Base-by-base conservation (phyloP, 2,797 vertebrate genomes). In the Ptychadena robeensis region DNA sequence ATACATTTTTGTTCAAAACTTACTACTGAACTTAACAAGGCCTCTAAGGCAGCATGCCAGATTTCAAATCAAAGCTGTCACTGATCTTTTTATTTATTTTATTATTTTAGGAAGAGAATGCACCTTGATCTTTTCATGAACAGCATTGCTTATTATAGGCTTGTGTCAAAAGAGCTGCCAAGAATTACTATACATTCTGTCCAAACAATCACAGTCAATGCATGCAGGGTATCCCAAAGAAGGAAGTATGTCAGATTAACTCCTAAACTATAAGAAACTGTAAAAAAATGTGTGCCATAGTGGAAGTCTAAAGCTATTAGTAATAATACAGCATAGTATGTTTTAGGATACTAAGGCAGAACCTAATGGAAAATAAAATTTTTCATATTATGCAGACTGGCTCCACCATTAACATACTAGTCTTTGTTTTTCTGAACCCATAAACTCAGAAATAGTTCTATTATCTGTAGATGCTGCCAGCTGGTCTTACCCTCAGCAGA, bases 21-120 rank as follows among this genome's bases (percentile, higher is more conserved):
- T 78, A 83, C 66, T 77, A 65, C 73, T 53, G 44, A 82, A 77
- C 63, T 64, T 70, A 63, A 32, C 48, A 44, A 30, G 81, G 34
- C 35, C 65, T 68, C 32, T 57, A 34, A 75, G 44, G 72, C 80
- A 82, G 34, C n/a, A 75, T 75, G 72, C 73, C 72, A 75, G 65
- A 69, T 63, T 64, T 48, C 67, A 44, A 80, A 72, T 76, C 67
- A 82, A 64, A 77, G 81, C 53, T 31, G 59, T 71, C 28, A 68
- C 80, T 72, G 71, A 82, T 68, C 64, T 82, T 74, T 74, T 82
- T 82, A 74, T 68, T 70, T 70, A 71, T 80, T 80, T 70, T 63
- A 38, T 70, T 71, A 69, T 71, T 79, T 68, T 70, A 69, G 35
- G 44, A 71, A 71, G 34, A 34, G 53, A 69, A 48, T 77, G 75